Evolutionary conservation across 2,113 vertebrate species (phyloP).

Genomic region (Gracilinanus agilis): DNA sequence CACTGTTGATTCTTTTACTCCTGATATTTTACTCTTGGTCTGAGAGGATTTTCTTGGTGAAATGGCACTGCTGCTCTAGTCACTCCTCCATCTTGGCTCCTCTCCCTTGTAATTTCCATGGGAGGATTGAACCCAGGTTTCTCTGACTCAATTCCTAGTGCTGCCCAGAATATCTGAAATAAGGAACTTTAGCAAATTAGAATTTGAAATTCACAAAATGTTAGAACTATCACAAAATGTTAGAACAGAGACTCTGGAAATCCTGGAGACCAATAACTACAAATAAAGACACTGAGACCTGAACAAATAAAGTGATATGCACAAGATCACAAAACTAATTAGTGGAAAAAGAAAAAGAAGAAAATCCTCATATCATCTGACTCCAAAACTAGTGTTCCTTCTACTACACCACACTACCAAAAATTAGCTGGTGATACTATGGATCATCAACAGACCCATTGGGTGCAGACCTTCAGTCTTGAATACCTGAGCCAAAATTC

Average conservation of each 20-base stretch:
- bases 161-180: not conserved
- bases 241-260: not conserved
- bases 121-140: not conserved
- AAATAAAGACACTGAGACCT: not conserved
- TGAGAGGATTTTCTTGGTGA: too few species aligned
- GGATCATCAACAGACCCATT: not conserved
- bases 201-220: not conserved
- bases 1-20: too few species aligned
- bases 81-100: too few species aligned
- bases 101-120: not conserved
- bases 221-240: not conserved
- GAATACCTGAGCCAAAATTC: too few species aligned
- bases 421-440: not conserved
- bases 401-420: not conserved
- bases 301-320: not conserved
- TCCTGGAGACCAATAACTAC: not conserved
- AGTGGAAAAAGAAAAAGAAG: too few species aligned
- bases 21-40: too few species aligned
- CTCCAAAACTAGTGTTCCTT: not conserved
- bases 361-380: not conserved
- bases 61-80: too few species aligned
- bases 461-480: not conserved
- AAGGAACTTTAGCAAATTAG: not conserved
- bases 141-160: not conserved
- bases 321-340: too few species aligned